Evolutionary conservation across 2,888 invertebrate species (phyloP).

Genomic region (Lithophane leautieri): DNA sequence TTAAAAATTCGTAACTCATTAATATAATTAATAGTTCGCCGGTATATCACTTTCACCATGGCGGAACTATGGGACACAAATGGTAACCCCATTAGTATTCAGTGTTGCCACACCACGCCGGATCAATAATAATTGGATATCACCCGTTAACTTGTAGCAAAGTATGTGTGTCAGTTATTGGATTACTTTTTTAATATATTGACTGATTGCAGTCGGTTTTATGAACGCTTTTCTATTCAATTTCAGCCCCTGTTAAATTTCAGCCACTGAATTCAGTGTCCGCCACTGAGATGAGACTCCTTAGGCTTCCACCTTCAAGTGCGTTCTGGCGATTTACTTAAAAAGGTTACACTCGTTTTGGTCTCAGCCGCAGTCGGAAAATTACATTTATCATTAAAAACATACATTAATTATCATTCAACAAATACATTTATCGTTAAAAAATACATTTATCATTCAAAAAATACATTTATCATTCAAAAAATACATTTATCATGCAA

Average conservation of each 20-base stretch:
- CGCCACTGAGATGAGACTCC: not conserved
- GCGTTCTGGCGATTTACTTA: not conserved
- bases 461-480: no score
- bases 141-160: slow-evolving; percentile 73
- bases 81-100: slow-evolving; percentile 81
- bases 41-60: slow-evolving; percentile 81
- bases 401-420: not conserved
- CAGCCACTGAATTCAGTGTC: not conserved
- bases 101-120: slow-evolving; percentile 62
- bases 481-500: no score
- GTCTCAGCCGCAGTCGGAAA: no score
- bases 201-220: not conserved
- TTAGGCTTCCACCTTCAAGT: not conserved
- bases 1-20: slow-evolving; percentile 65
- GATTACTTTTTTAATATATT: slow-evolving; percentile 32
- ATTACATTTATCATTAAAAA: no score
- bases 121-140: slow-evolving; percentile 81
- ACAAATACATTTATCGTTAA: no score
- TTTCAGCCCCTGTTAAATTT: not conserved
- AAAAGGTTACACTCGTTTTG: no score
- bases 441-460: no score
- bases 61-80: slow-evolving; percentile 74
- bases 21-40: slow-evolving; percentile 75
- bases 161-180: slow-evolving; percentile 74
- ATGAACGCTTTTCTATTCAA: not conserved